phyloP scores from a whole-genome alignment of 2,888 invertebrate genomes.

The Aquatica leii region DNA sequence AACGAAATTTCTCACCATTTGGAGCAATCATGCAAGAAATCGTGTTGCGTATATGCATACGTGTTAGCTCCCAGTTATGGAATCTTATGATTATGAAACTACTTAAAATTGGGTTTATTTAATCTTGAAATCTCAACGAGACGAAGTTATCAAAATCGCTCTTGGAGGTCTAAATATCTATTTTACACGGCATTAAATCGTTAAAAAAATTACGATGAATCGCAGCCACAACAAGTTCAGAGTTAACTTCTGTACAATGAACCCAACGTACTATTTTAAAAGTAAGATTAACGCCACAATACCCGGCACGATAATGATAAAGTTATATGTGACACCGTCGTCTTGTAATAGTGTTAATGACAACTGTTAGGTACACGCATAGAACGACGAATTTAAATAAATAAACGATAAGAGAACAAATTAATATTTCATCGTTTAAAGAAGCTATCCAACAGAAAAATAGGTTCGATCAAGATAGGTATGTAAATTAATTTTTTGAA shows the following conservation, averaged over 20 bases:
- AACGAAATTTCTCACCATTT: slow-evolving; percentile 27
- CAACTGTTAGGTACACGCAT: not conserved
- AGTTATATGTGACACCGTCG: slow-evolving; percentile 7
- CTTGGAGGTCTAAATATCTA: too few species aligned
- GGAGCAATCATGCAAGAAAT: slow-evolving; percentile 23
- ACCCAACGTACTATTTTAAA: slow-evolving; percentile 9
- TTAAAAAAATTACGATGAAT: slow-evolving; percentile 2
- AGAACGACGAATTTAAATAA: slow-evolving; percentile 4
- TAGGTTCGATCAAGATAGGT: not conserved
- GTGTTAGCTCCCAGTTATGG: slow-evolving; percentile 22
- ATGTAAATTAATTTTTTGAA: not conserved
- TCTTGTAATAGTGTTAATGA: slow-evolving; percentile 8
- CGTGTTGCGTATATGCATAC: slow-evolving; percentile 20
- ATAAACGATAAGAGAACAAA: not conserved
- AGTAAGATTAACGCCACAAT: slow-evolving; percentile 16
- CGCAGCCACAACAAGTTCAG: slow-evolving; percentile 15
- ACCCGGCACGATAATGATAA: slow-evolving; percentile 11
- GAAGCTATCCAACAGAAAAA: too few species aligned
- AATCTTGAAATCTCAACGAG: too few species aligned
- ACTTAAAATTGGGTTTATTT: not conserved
- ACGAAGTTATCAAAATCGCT: too few species aligned
- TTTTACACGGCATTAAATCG: slow-evolving; percentile 8
- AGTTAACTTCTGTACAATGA: slow-evolving; percentile 30
- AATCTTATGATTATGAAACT: slow-evolving; percentile 17
- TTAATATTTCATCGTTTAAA: too few species aligned